These are phyloP conservation scores for Euzetes globulus DNA, from an alignment of 2,888 invertebrate species.

Conservation along the genomic window DNA sequence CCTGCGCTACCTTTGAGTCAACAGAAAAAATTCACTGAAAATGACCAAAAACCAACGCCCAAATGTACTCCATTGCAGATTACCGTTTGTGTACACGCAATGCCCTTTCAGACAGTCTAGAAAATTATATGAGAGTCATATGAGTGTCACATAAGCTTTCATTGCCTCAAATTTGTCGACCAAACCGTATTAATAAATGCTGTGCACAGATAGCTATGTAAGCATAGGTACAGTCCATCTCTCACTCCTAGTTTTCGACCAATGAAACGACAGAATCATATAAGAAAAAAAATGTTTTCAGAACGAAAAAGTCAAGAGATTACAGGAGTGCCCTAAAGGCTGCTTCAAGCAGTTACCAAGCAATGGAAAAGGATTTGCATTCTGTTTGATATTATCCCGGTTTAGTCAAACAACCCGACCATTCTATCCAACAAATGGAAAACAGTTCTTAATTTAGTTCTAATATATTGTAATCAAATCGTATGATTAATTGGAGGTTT, in stretches of 20 bases:
- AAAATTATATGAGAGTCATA: constrained; percentile 8
- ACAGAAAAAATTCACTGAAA: not conserved
- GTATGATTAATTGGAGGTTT: too few species aligned
- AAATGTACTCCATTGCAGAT: constrained; percentile 26
- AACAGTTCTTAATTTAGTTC: too few species aligned
- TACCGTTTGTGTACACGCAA: constrained; percentile 18
- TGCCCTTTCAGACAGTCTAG: not conserved
- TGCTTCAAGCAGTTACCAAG: not conserved
- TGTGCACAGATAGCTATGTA: not conserved
- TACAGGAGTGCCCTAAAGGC: not conserved
- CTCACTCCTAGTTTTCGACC: not conserved
- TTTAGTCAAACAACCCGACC: too few species aligned
- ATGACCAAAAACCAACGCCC: constrained; percentile 31
- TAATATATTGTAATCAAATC: too few species aligned
- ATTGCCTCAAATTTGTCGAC: constrained; percentile 17
- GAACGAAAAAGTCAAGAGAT: constrained; percentile 4
- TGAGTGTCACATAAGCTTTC: constrained; percentile 19
- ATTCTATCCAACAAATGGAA: too few species aligned
- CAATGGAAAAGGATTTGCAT: not conserved
- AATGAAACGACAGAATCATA: constrained; percentile 20
- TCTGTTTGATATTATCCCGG: not conserved
- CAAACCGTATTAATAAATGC: constrained; percentile 17
- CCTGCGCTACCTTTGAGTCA: constrained; percentile 17
- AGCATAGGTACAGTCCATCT: constrained; percentile 22
- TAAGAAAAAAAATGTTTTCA: constrained; percentile 6